A percentile compares a stretch with the other conserved stretches of the same genome.
Conservation (phyloP, 2,888 invertebrate genomes). For the Sesia apiformis region DNA sequence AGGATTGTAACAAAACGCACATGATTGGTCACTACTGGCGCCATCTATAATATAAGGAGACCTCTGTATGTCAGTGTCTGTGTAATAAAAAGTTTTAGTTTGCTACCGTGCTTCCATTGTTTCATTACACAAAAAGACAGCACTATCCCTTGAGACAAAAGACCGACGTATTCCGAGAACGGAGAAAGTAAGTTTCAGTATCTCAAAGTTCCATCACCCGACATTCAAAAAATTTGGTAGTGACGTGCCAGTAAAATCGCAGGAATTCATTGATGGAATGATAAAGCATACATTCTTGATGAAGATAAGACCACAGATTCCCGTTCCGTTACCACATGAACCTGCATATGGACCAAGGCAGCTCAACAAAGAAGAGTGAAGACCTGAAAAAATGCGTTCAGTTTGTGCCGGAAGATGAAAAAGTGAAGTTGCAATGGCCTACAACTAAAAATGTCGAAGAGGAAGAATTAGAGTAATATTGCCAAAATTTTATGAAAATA, state of each 20-base stretch:
- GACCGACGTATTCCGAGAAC: no score
- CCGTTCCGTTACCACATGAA: slow-evolving; percentile 3
- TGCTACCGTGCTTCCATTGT: no score
- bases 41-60: no score
- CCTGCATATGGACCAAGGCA: slow-evolving; percentile 5
- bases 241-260: slow-evolving; percentile 5
- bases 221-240: slow-evolving; percentile 4
- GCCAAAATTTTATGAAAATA: no score
- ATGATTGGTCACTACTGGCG: no score
- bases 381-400: slow-evolving; percentile 4
- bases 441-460: slow-evolving; percentile 2
- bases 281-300: slow-evolving; percentile 4
- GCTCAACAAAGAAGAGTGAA: slow-evolving; percentile 4
- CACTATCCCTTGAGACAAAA: no score
- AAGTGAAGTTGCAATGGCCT: slow-evolving; percentile 4
- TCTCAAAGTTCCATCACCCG: slow-evolving; percentile 3
- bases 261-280: no score
- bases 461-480: neutral
- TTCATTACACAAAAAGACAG: no score
- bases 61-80: no score
- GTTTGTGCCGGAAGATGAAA: slow-evolving; percentile 4
- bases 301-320: slow-evolving; percentile 4
- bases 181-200: no score
- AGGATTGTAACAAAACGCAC: no score
- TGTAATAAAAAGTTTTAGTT: no score